Conservation (phyloP, 1,140 invertebrate genomes). For the Drosophila kanapiae region DNA sequence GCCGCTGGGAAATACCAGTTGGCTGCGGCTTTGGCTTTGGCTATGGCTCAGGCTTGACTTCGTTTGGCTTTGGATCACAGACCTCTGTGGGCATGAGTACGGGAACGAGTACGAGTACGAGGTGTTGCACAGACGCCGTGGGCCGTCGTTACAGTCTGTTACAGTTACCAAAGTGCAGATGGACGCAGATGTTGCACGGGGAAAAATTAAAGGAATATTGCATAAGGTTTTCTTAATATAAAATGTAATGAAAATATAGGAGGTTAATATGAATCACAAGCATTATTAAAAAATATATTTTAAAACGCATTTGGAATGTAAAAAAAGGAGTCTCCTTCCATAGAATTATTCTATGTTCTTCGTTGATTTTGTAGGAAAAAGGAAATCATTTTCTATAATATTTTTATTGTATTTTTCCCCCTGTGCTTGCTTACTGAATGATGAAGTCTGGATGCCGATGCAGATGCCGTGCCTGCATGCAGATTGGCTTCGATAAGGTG, state of each 20-base stretch:
- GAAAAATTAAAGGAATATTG: not conserved
- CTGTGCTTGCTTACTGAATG: slow-evolving; percentile 6
- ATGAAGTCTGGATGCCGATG: slow-evolving; percentile 34
- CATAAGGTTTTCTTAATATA: no score
- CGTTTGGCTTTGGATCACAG: slow-evolving; percentile 40
- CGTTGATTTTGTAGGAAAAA: no score
- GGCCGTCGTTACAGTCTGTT: slow-evolving; percentile 60
- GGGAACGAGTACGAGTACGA: slow-evolving; percentile 14
- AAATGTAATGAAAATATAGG: not conserved
- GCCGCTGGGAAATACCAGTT: slow-evolving; percentile 81
- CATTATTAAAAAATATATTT: not conserved
- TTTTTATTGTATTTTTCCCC: not conserved
- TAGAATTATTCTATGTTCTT: no score
- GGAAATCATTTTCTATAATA: no score
- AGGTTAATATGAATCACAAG: no score
- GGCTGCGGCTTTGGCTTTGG: slow-evolving; percentile 9
- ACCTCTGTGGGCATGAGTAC: slow-evolving; percentile 14
- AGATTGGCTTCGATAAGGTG: slow-evolving; percentile 59
- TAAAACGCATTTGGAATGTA: not conserved
- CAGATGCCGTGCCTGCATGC: slow-evolving; percentile 50
- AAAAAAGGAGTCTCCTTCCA: not conserved
- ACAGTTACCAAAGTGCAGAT: slow-evolving; percentile 55
- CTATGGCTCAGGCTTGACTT: slow-evolving; percentile 19
- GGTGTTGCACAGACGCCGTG: slow-evolving; percentile 79
- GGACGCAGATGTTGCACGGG: slow-evolving; percentile 23